phyloP scores from a whole-genome alignment of 2,888 invertebrate genomes.

The Thysanoteuthis rhombus region DNA sequence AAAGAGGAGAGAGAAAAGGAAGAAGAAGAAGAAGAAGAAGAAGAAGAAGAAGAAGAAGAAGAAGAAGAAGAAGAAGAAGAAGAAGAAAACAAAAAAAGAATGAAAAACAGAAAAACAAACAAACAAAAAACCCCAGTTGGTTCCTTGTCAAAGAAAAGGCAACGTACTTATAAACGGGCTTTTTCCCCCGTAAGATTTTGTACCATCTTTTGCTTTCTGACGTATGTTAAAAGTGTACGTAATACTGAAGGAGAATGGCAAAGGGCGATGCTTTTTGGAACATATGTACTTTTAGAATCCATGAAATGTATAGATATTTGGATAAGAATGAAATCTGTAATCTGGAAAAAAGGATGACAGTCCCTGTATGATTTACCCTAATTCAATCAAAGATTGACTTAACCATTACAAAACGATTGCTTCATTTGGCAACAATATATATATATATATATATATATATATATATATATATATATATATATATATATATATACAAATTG shows the following conservation, averaged over 20 bases:
- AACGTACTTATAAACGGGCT: not conserved
- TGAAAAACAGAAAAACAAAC: too few species aligned
- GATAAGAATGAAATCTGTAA: not conserved
- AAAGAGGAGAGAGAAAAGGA: not conserved
- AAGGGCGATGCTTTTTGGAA: not conserved
- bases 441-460: too few species aligned
- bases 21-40: not conserved
- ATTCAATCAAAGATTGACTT: too few species aligned
- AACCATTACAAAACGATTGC: too few species aligned
- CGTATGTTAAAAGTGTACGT: too few species aligned
- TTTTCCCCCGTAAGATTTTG: not conserved
- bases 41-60: not conserved
- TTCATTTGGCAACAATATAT: too few species aligned
- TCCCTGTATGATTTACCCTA: too few species aligned
- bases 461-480: too few species aligned
- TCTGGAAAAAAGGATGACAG: too few species aligned
- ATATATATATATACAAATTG: too few species aligned
- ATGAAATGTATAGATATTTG: not conserved
- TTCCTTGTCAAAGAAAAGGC: not conserved
- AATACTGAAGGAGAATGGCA: too few species aligned
- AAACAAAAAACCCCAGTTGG: not conserved
- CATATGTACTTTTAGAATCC: not conserved
- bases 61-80: not conserved
- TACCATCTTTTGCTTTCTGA: not conserved
- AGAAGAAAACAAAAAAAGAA: not conserved